Conservation (phyloP, 1,140 invertebrate genomes). For the Drosophila trapezifrons region DNA sequence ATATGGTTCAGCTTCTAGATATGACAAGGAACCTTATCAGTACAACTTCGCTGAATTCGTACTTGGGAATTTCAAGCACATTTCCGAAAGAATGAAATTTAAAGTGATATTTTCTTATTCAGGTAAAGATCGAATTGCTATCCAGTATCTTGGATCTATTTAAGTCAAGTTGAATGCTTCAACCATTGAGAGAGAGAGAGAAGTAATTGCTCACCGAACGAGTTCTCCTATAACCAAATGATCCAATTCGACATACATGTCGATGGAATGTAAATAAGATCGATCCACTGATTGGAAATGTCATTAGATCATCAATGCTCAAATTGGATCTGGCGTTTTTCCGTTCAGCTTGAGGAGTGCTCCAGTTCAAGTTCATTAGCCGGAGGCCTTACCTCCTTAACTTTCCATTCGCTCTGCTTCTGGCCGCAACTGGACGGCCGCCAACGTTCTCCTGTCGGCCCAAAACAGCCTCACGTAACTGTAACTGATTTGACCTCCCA, state of each 20-base stretch:
- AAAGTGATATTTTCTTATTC: not conserved
- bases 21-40: too few species aligned
- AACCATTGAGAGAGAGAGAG: not conserved
- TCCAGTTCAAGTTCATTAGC: conserved; percentile 57
- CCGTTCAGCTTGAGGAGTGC: conserved; percentile 24
- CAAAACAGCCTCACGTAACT: conserved; percentile 53
- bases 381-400: conserved; percentile 28
- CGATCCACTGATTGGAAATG: conserved; percentile 31
- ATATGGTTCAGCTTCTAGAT: too few species aligned
- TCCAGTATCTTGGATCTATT: not conserved
- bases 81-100: not conserved
- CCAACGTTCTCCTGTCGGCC: conserved; percentile 43
- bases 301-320: conserved; percentile 40
- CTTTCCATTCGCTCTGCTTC: conserved; percentile 54
- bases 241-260: conserved; percentile 29
- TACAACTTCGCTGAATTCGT: not conserved
- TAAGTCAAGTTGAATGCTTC: conserved; percentile 1
- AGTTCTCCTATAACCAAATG: conserved; percentile 13
- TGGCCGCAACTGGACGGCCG: conserved; percentile 32
- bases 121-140: not conserved
- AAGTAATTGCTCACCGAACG: conserved; percentile 9
- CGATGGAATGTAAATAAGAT: conserved; percentile 31
- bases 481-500: conserved; percentile 61
- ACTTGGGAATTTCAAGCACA: not conserved
- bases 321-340: conserved; percentile 25